Conservation (phyloP, 2,797 vertebrate genomes). For the Pseudomugil tenellus region DNA sequence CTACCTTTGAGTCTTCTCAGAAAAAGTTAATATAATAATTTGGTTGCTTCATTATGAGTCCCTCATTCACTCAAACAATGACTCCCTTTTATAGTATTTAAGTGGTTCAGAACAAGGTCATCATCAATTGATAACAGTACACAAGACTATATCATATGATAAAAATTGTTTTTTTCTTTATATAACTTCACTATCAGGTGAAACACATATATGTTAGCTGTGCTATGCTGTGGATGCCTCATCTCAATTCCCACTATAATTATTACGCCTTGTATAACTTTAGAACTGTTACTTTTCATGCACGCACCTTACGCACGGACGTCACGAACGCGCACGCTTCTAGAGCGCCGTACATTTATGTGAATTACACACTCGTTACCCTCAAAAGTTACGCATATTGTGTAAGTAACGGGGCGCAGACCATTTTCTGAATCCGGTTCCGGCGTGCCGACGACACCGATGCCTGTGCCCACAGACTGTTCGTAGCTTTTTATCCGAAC, state of each 20-base stretch:
- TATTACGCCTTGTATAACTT: constrained; percentile 45
- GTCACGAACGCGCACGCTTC: background rate
- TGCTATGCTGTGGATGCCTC: no score
- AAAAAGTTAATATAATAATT: background rate
- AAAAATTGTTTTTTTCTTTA: no score
- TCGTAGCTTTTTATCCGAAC: constrained; percentile 73
- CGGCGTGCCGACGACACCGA: constrained; percentile 78
- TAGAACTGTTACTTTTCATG: constrained; percentile 21
- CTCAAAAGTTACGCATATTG: constrained; percentile 72
- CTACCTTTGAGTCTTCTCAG: background rate
- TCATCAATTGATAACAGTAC: constrained; percentile 21
- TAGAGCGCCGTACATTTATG: constrained; percentile 26
- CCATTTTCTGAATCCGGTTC: constrained; percentile 78
- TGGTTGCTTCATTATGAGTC: background rate
- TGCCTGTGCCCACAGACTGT: constrained; percentile 70
- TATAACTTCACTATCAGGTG: background rate
- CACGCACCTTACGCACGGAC: constrained; percentile 30
- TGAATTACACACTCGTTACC: constrained; percentile 50
- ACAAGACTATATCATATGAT: no score
- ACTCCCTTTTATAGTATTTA: constrained; percentile 1
- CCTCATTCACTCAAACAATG: background rate
- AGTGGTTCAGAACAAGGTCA: constrained; percentile 16
- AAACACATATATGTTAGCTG: background rate
- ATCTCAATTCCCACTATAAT: no score
- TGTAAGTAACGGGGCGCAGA: constrained; percentile 78